Conservation (phyloP, 2,888 invertebrate species). For the Capitulum mitella region DNA sequence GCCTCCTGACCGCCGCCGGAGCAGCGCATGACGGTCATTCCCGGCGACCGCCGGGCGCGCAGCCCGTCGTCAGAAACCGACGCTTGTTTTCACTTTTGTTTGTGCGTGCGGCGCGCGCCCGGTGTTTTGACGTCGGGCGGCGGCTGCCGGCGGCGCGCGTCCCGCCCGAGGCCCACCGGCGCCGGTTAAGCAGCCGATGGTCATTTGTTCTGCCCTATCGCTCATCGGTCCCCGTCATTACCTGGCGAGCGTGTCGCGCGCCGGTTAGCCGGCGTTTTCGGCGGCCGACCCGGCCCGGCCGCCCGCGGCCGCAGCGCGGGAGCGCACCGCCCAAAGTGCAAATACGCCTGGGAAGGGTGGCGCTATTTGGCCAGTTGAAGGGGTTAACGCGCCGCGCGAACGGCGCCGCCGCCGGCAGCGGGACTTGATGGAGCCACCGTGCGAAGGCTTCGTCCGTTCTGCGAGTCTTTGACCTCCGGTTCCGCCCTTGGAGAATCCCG, state of each 20-base stretch:
- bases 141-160: neutral
- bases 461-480: constrained; percentile 11
- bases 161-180: neutral
- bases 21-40: too few species aligned
- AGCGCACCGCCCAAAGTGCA: neutral
- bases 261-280: neutral
- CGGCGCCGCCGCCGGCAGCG: neutral
- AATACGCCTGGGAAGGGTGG: neutral
- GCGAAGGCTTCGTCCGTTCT: neutral
- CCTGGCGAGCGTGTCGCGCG: neutral
- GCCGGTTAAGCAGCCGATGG: neutral
- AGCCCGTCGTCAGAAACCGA: neutral
- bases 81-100: constrained; percentile 8
- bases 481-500: neutral
- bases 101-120: neutral
- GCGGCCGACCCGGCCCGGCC: neutral
- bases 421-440: neutral
- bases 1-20: too few species aligned
- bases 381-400: neutral
- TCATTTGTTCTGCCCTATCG: neutral
- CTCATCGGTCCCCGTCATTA: neutral
- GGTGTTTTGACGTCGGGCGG: neutral
- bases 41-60: neutral
- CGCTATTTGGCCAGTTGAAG: neutral
- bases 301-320: neutral